Conservation (phyloP, 2,888 invertebrate species). For the Tetrapedia diversipes region DNA sequence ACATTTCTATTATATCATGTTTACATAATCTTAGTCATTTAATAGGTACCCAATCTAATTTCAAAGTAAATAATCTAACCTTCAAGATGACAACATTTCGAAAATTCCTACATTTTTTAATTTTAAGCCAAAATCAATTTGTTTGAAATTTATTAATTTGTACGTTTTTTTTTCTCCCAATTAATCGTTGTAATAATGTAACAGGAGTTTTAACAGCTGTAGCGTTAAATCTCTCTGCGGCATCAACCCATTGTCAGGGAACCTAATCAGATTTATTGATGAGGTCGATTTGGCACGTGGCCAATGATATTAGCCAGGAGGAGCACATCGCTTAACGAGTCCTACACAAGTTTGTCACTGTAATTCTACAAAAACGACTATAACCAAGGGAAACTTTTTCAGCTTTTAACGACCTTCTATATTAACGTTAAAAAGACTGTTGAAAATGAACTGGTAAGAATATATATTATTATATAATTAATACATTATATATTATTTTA, state of each 20-base stretch:
- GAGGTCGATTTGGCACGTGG: slow-evolving; percentile 39
- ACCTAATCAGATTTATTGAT: slow-evolving; percentile 24
- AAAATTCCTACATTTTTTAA: no score
- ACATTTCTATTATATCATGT: background rate
- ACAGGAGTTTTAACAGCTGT: background rate
- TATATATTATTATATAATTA: no score
- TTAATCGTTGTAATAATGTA: background rate
- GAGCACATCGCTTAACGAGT: slow-evolving; percentile 32
- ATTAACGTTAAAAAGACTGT: no score
- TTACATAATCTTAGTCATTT: background rate
- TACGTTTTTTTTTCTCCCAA: background rate
- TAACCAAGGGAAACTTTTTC: slow-evolving; percentile 1
- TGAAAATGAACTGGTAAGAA: no score
- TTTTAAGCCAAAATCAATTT: no score
- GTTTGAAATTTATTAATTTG: no score
- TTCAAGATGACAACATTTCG: no score
- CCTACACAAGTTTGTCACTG: slow-evolving; percentile 21
- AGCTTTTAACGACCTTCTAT: background rate
- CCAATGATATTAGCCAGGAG: slow-evolving; percentile 47
- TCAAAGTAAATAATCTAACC: no score
- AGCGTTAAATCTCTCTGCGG: slow-evolving; percentile 13
- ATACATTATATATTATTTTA: no score
- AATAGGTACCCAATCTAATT: no score
- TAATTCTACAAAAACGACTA: background rate
- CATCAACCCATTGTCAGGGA: slow-evolving; percentile 8